These are phyloP conservation scores for Anas platyrhynchos DNA, from an alignment of 2,113 vertebrate species.

Conservation along the genomic window DNA sequence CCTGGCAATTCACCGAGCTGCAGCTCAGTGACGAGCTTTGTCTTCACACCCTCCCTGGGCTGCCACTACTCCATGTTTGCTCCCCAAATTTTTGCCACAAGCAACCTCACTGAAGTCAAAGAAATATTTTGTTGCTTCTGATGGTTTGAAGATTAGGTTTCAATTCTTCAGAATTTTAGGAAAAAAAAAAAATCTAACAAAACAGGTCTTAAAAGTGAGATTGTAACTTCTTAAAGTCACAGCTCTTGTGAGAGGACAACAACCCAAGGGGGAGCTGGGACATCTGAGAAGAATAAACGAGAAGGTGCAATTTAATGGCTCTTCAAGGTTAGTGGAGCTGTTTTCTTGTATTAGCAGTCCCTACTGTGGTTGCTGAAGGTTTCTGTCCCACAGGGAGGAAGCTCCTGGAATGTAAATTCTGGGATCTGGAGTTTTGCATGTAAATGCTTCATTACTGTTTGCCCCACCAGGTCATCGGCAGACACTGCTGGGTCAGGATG, in stretches of 20 bases:
- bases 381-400: background rate
- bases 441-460: background rate
- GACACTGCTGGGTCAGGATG: background rate
- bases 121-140: background rate
- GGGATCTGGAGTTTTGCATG: background rate
- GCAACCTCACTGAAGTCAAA: background rate
- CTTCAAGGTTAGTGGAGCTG: background rate
- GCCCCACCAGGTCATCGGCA: background rate
- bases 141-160: background rate
- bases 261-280: background rate
- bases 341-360: background rate
- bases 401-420: background rate
- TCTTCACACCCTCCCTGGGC: background rate
- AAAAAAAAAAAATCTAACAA: background rate
- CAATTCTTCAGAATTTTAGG: background rate
- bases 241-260: background rate
- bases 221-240: background rate
- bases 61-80: accelerated
- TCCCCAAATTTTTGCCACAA: background rate
- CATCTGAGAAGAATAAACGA: background rate
- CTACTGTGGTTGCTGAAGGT: background rate
- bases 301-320: background rate
- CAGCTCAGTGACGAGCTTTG: background rate
- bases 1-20: background rate
- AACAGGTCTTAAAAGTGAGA: background rate